Conservation (phyloP, 2,113 vertebrate species). For the Gracilinanus agilis region DNA sequence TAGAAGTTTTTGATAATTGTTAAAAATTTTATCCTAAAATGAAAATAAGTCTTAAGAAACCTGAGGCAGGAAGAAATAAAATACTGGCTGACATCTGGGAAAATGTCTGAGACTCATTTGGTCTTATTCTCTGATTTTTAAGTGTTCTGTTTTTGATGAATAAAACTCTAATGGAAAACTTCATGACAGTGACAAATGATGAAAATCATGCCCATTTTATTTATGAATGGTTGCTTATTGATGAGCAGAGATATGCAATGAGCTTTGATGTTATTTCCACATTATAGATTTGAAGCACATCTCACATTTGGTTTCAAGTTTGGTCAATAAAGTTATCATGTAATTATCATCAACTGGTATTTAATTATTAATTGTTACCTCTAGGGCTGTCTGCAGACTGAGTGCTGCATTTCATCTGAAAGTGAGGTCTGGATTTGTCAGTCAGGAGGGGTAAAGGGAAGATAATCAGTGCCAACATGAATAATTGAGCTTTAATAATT, state of each 20-base stretch:
- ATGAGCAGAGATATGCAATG: background rate
- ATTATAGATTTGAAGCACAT: conserved; percentile 34
- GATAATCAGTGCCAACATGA: conserved; percentile 82
- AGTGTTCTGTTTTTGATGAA: background rate
- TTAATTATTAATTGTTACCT: conserved; percentile 88
- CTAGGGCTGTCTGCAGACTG: conserved; percentile 83
- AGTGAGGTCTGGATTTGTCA: conserved; percentile 76
- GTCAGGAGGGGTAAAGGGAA: conserved; percentile 62
- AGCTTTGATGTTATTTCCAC: conserved; percentile 44
- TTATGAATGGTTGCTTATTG: conserved; percentile 30
- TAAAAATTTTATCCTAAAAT: fast-evolving
- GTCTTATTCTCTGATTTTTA: background rate
- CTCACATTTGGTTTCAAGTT: conserved; percentile 60
- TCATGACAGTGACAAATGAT: background rate
- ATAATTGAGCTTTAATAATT: conserved; percentile 86
- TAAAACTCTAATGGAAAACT: background rate
- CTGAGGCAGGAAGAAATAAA: background rate
- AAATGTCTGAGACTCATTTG: fast-evolving
- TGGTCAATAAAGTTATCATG: conserved; percentile 88
- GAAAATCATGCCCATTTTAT: conserved; percentile 5
- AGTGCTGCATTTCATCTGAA: conserved; percentile 76
- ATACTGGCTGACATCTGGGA: fast-evolving
- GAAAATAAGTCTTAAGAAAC: too few relatives aligned
- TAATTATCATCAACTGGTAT: conserved; percentile 83
- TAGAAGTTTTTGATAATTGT: background rate